phyloP scores from a whole-genome alignment of 2,888 invertebrate genomes.

The Latheticus oryzae region DNA sequence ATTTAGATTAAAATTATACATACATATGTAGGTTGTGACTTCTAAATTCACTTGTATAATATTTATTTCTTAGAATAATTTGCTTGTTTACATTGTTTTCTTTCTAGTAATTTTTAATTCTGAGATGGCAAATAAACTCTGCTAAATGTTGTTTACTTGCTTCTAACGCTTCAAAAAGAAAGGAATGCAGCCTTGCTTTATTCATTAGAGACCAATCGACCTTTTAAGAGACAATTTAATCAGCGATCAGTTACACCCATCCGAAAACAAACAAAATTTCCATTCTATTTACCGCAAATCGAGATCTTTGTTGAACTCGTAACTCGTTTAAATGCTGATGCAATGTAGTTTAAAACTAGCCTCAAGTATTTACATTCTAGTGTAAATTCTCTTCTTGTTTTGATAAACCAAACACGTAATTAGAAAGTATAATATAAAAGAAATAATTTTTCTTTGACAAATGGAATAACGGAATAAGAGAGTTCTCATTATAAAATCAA shows the following conservation, averaged over 20 bases:
- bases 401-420: background rate
- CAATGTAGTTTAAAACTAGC: slow-evolving; percentile 24
- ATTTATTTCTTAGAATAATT: too few species aligned
- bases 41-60: too few species aligned
- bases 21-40: too few species aligned
- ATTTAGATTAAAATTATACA: too few species aligned
- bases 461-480: slow-evolving; percentile 4
- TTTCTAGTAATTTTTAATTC: too few species aligned
- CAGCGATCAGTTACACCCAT: slow-evolving; percentile 45
- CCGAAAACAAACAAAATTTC: slow-evolving; percentile 49
- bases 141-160: slow-evolving; percentile 10
- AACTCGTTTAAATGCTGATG: slow-evolving; percentile 30
- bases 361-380: slow-evolving; percentile 5
- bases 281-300: slow-evolving; percentile 46
- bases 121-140: too few species aligned
- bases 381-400: slow-evolving; percentile 6
- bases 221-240: slow-evolving; percentile 46
- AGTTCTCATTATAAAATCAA: slow-evolving; percentile 32
- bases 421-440: slow-evolving; percentile 17
- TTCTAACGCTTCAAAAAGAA: background rate
- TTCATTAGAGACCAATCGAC: slow-evolving; percentile 45
- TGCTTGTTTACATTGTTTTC: too few species aligned
- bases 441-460: slow-evolving; percentile 10
- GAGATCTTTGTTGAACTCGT: slow-evolving; percentile 23
- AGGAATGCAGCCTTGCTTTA: slow-evolving; percentile 15